Conservation (phyloP, 2,888 invertebrate species). For the Rhagonycha lutea region DNA sequence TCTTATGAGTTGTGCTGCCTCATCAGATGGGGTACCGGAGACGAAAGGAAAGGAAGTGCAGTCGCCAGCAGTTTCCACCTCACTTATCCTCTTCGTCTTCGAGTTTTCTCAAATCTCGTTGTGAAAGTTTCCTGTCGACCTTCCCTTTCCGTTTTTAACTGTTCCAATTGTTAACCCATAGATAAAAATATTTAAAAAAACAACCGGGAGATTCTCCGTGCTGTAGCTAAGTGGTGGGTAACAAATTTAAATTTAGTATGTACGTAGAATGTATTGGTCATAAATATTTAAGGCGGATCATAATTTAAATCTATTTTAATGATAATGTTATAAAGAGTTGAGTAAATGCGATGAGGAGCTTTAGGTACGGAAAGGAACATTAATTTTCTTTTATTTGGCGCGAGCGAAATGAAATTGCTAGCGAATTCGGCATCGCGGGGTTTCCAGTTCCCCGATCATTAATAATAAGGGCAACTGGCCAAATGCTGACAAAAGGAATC, state of each 20-base stretch:
- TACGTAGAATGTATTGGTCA: conserved; percentile 9
- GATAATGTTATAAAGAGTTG: conserved; percentile 38
- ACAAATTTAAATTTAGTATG: neutral
- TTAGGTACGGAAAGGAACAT: conserved; percentile 37
- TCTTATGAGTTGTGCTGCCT: conserved; percentile 30
- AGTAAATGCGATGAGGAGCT: conserved; percentile 34
- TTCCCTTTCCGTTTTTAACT: conserved; percentile 33
- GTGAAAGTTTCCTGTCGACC: conserved; percentile 40
- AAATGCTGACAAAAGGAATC: conserved; percentile 35
- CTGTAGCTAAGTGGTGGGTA: too few relatives aligned
- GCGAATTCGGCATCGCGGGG: conserved; percentile 33
- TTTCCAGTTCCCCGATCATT: conserved; percentile 32
- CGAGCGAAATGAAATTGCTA: conserved; percentile 42
- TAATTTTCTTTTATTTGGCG: conserved; percentile 40
- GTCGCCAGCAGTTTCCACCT: conserved; percentile 46
- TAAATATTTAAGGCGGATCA: conserved; percentile 26
- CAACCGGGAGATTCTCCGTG: conserved; percentile 24
- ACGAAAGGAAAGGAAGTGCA: conserved; percentile 37
- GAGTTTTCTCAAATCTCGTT: conserved; percentile 40
- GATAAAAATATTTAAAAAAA: conserved; percentile 38
- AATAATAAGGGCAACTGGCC: conserved; percentile 37
- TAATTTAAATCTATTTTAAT: conserved; percentile 36
- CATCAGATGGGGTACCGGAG: conserved; percentile 31
- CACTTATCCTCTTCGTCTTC: conserved; percentile 42
- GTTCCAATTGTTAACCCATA: conserved; percentile 35